phyloP scores from a whole-genome alignment of 2,797 vertebrate genomes.

The Sternarchorhynchus goeldii region DNA sequence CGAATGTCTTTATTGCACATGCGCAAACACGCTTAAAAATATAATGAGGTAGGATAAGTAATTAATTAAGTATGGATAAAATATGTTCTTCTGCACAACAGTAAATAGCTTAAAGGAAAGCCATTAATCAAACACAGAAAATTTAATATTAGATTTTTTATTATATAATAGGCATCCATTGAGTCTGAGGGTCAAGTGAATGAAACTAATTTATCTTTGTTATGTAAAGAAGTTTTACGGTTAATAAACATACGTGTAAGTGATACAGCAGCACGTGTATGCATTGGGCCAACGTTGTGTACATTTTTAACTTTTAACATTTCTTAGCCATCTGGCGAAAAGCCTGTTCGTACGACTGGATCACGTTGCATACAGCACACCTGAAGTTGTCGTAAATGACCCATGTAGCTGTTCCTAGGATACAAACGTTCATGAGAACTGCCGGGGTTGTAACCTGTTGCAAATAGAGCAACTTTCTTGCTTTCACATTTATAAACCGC shows the following conservation, averaged over 20 bases:
- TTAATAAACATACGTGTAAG: neutral
- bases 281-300: too few relatives aligned
- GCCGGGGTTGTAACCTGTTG: too few relatives aligned
- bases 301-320: too few relatives aligned
- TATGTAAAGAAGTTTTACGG: neutral
- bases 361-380: too few relatives aligned
- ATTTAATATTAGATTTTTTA: constrained; percentile 32
- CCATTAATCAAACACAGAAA: constrained; percentile 33
- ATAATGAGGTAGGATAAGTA: constrained; percentile 16
- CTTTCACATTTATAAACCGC: too few relatives aligned
- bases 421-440: too few relatives aligned
- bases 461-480: too few relatives aligned
- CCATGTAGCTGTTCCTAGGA: too few relatives aligned
- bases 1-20: constrained; percentile 13
- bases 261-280: too few relatives aligned
- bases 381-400: too few relatives aligned
- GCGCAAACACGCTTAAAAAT: neutral
- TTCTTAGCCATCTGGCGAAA: too few relatives aligned
- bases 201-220: constrained; percentile 30
- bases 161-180: neutral
- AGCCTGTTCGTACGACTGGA: too few relatives aligned
- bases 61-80: constrained; percentile 26
- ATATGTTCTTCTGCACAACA: constrained; percentile 7
- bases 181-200: constrained; percentile 22
- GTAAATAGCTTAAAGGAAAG: constrained; percentile 22